Base-by-base conservation (phyloP, 2,888 invertebrate species). In the Zygothrica quintamaculata region DNA sequence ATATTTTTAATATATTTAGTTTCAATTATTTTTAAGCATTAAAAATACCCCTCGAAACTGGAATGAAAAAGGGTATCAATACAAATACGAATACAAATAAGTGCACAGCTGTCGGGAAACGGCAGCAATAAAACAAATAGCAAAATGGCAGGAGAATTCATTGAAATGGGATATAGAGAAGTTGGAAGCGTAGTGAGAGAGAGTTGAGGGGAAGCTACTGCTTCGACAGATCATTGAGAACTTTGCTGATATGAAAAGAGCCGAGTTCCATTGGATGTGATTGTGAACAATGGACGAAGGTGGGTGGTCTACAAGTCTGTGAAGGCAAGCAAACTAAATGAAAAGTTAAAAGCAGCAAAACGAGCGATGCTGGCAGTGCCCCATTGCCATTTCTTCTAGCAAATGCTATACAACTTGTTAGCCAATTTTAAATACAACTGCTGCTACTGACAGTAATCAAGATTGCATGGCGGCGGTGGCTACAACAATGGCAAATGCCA, bases 361-460 rank as follows among this genome's bases (percentile, higher is more conserved):
- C 15, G 48, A 58, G 68, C 44, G 37, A 60, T 31, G 34, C 47
- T 44, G 39, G 9, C 42, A 33, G 15, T 36, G 42, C 53, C 51
- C 48, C 56, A 65, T 65, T 62, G 58, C 43, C 39, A 51, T 57
- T 77, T 74, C 69, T 64, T 78, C 57, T 69, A 56, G 53, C 39
- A 47, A 58, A 65, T 65, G 77, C 69, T 61, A 59, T 71, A 79
- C 79, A 79, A 85, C 65, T 79, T 85, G 79, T 81, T 79, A 69
- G 85, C 85, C 79, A 79, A 79, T 79, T 79, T 79, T 79, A 85
- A 79, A 79, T 79, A 79, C 82, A 79, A 75, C 73, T 87, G 87
- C 86, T 87, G 84, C 84, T 44, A 74, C 78, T 86, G 85, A 87
- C 86, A 82, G 84, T 84, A 88, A 87, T 87, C 88, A 85, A 87